phyloP scores from a whole-genome alignment of 1,140 invertebrate genomes.

The Teleopsis dalmanni region DNA sequence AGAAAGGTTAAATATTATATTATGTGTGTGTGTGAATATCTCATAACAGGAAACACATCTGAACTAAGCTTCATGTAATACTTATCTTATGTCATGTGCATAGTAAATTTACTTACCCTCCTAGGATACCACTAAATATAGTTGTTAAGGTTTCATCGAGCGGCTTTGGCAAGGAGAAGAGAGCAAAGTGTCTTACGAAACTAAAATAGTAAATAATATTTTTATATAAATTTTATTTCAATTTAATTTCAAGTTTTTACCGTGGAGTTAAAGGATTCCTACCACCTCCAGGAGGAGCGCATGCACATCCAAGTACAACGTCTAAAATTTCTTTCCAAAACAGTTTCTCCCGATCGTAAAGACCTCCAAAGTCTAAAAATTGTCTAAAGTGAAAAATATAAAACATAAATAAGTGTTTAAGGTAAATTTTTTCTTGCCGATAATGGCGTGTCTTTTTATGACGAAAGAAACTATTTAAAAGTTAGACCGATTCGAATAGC shows the following conservation, averaged over 20 bases:
- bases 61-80: too few relatives aligned
- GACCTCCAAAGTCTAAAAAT: slow-evolving; percentile 71
- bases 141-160: slow-evolving; percentile 66
- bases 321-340: slow-evolving; percentile 83
- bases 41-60: too few relatives aligned
- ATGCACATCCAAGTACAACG: slow-evolving; percentile 71
- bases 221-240: background rate
- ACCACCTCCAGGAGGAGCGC: slow-evolving; percentile 82
- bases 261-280: slow-evolving; percentile 75
- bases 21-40: too few relatives aligned
- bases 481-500: too few relatives aligned
- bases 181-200: slow-evolving; percentile 79
- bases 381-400: slow-evolving; percentile 52
- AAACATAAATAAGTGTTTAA: background rate
- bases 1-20: too few relatives aligned
- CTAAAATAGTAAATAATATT: slow-evolving; percentile 4
- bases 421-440: too few relatives aligned
- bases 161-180: slow-evolving; percentile 65
- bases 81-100: background rate
- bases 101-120: slow-evolving; percentile 12
- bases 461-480: too few relatives aligned
- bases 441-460: too few relatives aligned
- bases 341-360: slow-evolving; percentile 78
- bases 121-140: slow-evolving; percentile 64
- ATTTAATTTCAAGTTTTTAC: background rate